phyloP scores from a whole-genome alignment of 2,113 vertebrate genomes.

The Dryoscopus gambensis region DNA sequence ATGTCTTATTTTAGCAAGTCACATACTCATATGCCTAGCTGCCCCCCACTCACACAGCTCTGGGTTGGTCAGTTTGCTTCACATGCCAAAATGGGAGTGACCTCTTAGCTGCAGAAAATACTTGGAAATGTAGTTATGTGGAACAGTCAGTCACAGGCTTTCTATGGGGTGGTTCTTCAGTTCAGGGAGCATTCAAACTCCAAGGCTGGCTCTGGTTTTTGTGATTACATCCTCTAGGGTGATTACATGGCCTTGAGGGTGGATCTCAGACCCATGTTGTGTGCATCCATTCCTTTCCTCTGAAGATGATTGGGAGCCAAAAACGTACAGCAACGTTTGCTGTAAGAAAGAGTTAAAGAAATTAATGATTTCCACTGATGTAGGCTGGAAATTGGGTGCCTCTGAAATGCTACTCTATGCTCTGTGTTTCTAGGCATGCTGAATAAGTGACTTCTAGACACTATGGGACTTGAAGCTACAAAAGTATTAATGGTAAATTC shows the following conservation, averaged over 20 bases:
- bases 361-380: background rate
- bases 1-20: constrained; percentile 22
- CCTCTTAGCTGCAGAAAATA: background rate
- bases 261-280: background rate
- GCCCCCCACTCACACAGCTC: background rate
- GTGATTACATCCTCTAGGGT: background rate
- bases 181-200: background rate
- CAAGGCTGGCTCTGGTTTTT: background rate
- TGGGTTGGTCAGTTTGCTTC: background rate
- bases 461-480: background rate
- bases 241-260: background rate
- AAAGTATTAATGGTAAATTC: background rate
- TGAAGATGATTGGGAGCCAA: background rate
- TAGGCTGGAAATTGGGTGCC: background rate
- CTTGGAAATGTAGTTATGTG: background rate
- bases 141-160: background rate
- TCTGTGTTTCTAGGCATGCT: background rate
- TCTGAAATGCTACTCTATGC: background rate
- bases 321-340: background rate
- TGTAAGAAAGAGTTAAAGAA: background rate
- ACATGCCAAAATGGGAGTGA: background rate
- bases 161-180: background rate
- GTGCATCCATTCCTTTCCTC: background rate
- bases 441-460: background rate
- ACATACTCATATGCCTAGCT: background rate